Conservation (phyloP, 2,797 vertebrate species). For the Phoebastria nigripes region DNA sequence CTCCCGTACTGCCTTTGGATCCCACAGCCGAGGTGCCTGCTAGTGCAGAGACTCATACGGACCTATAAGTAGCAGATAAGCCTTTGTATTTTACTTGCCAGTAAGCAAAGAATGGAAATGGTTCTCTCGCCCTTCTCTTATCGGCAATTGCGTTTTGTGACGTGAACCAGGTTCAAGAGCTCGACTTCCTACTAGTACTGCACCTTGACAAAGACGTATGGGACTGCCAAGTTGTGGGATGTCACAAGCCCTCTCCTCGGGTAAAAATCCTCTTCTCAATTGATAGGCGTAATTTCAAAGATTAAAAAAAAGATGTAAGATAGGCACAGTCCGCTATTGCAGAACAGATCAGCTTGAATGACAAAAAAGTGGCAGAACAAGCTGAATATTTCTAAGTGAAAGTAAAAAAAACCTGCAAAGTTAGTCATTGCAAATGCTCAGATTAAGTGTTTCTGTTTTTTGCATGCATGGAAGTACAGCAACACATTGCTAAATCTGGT, state of each 20-base stretch:
- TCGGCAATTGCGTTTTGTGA: rapidly evolving
- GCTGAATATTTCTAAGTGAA: neutral
- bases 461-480: neutral
- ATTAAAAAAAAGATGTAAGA: neutral
- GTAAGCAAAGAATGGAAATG: neutral
- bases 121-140: neutral
- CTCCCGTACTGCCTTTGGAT: neutral
- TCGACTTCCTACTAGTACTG: neutral
- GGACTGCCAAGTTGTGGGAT: neutral
- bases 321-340: neutral
- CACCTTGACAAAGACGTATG: neutral
- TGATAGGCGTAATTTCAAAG: neutral
- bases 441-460: neutral
- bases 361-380: neutral
- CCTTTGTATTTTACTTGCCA: neutral
- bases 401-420: neutral
- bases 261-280: neutral
- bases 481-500: neutral
- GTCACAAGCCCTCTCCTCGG: neutral
- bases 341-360: neutral
- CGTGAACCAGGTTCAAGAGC: neutral
- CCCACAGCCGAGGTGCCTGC: rapidly evolving
- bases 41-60: rapidly evolving
- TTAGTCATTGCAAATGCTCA: neutral
- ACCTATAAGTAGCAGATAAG: neutral